Percentiles rank a stretch among this genome's conserved stretches.
These are phyloP conservation scores for Siniperca knerii DNA, from an alignment of 2,113 vertebrate species.

Conservation along the genomic window DNA sequence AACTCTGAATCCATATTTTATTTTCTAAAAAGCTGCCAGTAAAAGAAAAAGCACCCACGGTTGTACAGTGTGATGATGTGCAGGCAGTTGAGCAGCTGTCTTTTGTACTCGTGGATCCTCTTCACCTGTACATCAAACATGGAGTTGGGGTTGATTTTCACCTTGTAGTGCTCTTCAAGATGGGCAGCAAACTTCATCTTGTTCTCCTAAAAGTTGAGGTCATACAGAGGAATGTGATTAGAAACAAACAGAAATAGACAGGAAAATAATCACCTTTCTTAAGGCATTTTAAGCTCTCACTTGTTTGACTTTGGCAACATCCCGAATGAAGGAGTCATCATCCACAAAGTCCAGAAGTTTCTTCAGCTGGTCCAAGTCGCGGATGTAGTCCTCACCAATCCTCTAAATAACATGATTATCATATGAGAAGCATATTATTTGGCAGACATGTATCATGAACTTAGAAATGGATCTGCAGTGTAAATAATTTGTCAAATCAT, in stretches of 20 bases:
- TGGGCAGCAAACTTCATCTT: conserved; percentile 90
- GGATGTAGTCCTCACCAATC: conserved; percentile 92
- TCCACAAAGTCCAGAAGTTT: conserved; percentile 87
- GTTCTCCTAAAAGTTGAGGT: conserved; percentile 86
- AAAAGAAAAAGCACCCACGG: conserved; percentile 81
- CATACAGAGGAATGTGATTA: not conserved
- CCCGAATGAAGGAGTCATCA: conserved; percentile 89
- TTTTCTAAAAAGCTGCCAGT: not conserved
- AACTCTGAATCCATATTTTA: not conserved
- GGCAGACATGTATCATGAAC: not conserved
- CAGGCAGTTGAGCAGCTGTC: conserved; percentile 94
- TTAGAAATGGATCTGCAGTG: not conserved
- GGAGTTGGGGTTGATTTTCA: conserved; percentile 92
- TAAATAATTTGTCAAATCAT: not conserved
- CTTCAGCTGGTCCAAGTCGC: conserved; percentile 88
- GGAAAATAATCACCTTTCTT: rapidly evolving
- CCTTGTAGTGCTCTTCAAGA: conserved; percentile 90
- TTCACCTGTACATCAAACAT: conserved; percentile 95
- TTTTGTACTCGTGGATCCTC: conserved; percentile 94
- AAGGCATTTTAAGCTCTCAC: conserved; percentile 67
- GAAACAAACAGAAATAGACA: too few relatives aligned
- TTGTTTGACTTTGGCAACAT: conserved; percentile 93
- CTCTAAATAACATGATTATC: conserved; percentile 61
- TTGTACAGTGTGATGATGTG: conserved; percentile 93
- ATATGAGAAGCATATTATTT: not conserved